These are phyloP conservation scores for Eristalis tenax DNA, from an alignment of 2,888 invertebrate species.

Conservation along the genomic window DNA sequence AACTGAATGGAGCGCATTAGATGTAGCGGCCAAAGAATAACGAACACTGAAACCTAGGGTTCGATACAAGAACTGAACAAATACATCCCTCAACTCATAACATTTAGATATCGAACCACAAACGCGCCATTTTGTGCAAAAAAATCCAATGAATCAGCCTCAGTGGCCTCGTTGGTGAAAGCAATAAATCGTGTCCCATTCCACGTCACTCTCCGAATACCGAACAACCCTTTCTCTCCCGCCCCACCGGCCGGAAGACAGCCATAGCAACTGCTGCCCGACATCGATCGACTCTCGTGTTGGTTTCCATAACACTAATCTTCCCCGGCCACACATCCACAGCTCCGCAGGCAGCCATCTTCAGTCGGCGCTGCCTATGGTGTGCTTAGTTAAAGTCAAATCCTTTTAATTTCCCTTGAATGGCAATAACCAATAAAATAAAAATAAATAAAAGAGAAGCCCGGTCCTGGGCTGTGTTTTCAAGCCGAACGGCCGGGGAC, in stretches of 20 bases:
- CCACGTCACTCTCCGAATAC: not conserved
- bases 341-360: constrained; percentile 19
- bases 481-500: constrained; percentile 27
- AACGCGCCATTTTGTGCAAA: not conserved
- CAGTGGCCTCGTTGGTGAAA: not conserved
- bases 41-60: too few species aligned
- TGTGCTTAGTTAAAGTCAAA: constrained; percentile 35
- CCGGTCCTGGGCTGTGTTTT: constrained; percentile 38
- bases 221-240: not conserved
- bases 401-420: constrained; percentile 42
- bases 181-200: not conserved
- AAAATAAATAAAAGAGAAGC: constrained; percentile 55
- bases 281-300: not conserved
- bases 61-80: too few species aligned
- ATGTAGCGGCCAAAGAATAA: too few species aligned
- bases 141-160: not conserved
- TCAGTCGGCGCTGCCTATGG: not conserved
- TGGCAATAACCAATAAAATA: constrained; percentile 49
- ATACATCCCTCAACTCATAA: not conserved
- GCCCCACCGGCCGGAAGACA: not conserved
- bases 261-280: not conserved
- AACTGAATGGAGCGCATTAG: too few species aligned
- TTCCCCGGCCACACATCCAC: not conserved
- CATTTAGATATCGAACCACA: not conserved
- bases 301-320: not conserved